Conservation (phyloP, 2,888 invertebrate genomes). For the Vanessa cardui region DNA sequence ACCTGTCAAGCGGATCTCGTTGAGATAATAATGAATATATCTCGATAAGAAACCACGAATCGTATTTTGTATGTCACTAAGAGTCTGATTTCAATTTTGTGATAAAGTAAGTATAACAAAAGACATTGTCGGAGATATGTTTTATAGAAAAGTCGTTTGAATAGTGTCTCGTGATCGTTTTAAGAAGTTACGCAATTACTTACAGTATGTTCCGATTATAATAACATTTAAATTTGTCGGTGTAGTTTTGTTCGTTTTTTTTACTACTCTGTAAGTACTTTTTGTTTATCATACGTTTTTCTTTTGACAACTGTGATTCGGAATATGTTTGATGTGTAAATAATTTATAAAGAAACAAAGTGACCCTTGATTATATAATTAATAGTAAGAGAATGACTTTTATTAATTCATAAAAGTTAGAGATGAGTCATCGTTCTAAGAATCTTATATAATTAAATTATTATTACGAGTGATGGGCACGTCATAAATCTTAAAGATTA, state of each 20-base stretch:
- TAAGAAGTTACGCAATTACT: too few relatives aligned
- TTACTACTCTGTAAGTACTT: background rate
- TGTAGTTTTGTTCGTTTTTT: too few relatives aligned
- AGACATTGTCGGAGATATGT: constrained; percentile 16
- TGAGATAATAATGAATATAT: constrained; percentile 27
- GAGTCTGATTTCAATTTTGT: constrained; percentile 28
- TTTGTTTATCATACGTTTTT: too few relatives aligned
- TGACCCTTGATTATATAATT: background rate
- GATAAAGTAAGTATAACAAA: constrained; percentile 25
- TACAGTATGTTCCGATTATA: too few relatives aligned
- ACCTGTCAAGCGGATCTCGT: constrained; percentile 21
- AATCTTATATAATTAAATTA: background rate
- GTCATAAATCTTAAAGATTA: background rate
- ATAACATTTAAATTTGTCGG: too few relatives aligned
- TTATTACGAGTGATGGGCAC: background rate
- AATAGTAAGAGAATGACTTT: background rate
- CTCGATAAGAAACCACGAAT: constrained; percentile 26
- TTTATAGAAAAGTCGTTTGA: too few relatives aligned
- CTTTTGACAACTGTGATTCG: too few relatives aligned
- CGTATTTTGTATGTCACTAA: constrained; percentile 20
- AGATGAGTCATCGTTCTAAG: background rate
- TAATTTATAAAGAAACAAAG: background rate
- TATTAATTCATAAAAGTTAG: constrained; percentile 1
- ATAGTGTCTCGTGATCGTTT: too few relatives aligned
- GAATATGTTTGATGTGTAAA: too few relatives aligned